A percentile compares a stretch with the other conserved stretches of the same genome.
Conservation (phyloP, 2,113 vertebrate genomes). For the Tretioscincus oriximinensis region DNA sequence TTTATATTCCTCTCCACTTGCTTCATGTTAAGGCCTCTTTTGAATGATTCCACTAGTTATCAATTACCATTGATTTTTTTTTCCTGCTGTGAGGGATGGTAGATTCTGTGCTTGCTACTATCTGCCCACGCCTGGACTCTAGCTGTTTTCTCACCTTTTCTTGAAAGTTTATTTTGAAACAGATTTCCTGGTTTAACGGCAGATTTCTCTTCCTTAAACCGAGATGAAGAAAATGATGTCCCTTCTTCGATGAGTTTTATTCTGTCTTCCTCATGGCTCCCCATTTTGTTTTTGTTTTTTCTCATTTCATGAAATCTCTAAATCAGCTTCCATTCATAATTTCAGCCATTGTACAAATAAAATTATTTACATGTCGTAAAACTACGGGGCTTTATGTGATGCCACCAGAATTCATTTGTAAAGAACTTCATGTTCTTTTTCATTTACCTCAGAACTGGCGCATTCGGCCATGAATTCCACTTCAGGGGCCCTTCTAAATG, state of each 20-base stretch:
- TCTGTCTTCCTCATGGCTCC: background rate
- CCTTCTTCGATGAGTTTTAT: background rate
- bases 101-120: background rate
- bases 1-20: constrained; percentile 24
- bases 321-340: constrained; percentile 16
- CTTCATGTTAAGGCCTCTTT: constrained; percentile 28
- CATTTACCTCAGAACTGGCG: too few relatives aligned
- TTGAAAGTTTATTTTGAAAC: constrained; percentile 1
- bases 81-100: constrained; percentile 32
- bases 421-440: too few relatives aligned
- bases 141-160: constrained; percentile 16
- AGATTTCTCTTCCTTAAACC: constrained; percentile 20
- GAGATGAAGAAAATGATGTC: background rate
- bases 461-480: too few relatives aligned
- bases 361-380: background rate
- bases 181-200: constrained; percentile 34
- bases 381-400: background rate
- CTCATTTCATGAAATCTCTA: background rate
- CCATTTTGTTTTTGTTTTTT: background rate
- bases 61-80: constrained; percentile 21
- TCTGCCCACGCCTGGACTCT: constrained; percentile 5
- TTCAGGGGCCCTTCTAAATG: too few relatives aligned
- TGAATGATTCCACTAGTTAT: constrained; percentile 34
- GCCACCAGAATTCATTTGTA: background rate
- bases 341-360: background rate